Conservation (phyloP, 2,888 invertebrate species). For the Clepsis dumicolana region DNA sequence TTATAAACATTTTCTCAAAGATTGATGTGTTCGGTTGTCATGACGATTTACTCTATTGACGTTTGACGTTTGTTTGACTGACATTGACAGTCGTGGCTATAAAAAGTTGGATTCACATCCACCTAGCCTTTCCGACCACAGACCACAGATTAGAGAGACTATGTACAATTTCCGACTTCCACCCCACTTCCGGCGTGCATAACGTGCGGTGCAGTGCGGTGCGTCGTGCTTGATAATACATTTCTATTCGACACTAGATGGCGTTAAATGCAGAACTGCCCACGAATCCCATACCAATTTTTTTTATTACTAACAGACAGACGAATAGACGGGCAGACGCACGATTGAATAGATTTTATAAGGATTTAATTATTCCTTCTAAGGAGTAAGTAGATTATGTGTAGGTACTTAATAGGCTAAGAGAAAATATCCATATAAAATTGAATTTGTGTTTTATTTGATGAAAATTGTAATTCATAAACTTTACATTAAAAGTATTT, state of each 20-base stretch:
- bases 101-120: not conserved
- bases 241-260: conserved; percentile 22
- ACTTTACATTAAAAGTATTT: conserved; percentile 84
- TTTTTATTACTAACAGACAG: too few relatives aligned
- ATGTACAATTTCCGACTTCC: too few relatives aligned
- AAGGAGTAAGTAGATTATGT: too few relatives aligned
- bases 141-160: too few relatives aligned
- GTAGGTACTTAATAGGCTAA: not conserved
- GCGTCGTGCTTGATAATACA: not conserved
- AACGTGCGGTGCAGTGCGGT: too few relatives aligned
- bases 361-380: too few relatives aligned
- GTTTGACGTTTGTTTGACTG: conserved; percentile 8
- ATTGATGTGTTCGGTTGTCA: conserved; percentile 54
- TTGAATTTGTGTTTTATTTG: conserved; percentile 81
- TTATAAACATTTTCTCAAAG: conserved; percentile 39
- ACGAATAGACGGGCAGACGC: too few relatives aligned
- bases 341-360: too few relatives aligned
- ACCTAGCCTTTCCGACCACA: not conserved
- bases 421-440: conserved; percentile 26
- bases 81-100: conserved; percentile 20
- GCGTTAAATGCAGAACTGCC: not conserved
- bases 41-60: conserved; percentile 46
- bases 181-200: not conserved
- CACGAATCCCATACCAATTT: too few relatives aligned
- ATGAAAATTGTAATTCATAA: conserved; percentile 85